These are phyloP conservation scores for Eleutherodactylus coqui DNA, from an alignment of 2,797 vertebrate species.

Conservation along the genomic window DNA sequence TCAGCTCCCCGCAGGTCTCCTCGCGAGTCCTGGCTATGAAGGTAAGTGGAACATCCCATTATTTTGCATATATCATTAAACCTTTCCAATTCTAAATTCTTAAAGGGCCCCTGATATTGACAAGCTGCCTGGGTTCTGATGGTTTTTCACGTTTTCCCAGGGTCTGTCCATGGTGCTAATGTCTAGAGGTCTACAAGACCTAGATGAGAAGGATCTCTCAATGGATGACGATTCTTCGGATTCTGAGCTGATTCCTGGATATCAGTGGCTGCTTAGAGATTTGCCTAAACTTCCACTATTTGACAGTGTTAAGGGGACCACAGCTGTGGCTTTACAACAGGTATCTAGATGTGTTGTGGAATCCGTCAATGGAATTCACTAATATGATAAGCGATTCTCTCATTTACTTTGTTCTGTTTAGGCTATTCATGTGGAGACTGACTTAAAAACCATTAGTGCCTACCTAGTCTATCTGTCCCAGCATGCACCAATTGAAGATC, in stretches of 20 bases:
- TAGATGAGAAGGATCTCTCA: slow-evolving; percentile 90
- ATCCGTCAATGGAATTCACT: background rate
- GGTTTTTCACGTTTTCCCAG: slow-evolving; percentile 69
- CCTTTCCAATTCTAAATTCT: background rate
- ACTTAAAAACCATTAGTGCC: slow-evolving; percentile 95
- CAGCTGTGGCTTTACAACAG: slow-evolving; percentile 92
- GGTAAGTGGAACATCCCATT: slow-evolving; percentile 73
- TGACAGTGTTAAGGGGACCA: slow-evolving; percentile 89
- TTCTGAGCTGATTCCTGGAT: slow-evolving; percentile 84
- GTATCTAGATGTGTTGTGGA: slow-evolving; percentile 68
- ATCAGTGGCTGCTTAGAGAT: slow-evolving; percentile 95
- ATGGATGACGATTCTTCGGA: slow-evolving; percentile 91
- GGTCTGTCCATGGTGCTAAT: slow-evolving; percentile 93
- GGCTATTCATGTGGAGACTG: slow-evolving; percentile 98
- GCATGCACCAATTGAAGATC: slow-evolving; percentile 93
- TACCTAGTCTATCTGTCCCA: slow-evolving; percentile 98
- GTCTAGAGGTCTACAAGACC: slow-evolving; percentile 87
- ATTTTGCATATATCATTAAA: no score
- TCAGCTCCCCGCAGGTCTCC: slow-evolving; percentile 95
- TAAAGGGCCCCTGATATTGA: background rate
- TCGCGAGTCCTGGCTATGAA: slow-evolving; percentile 96
- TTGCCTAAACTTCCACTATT: slow-evolving; percentile 92
- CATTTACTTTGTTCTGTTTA: slow-evolving; percentile 63
- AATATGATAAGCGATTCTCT: background rate
- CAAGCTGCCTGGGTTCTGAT: background rate